Conservation (phyloP, 2,888 invertebrate species). For the Tetramorium bicarinatum region DNA sequence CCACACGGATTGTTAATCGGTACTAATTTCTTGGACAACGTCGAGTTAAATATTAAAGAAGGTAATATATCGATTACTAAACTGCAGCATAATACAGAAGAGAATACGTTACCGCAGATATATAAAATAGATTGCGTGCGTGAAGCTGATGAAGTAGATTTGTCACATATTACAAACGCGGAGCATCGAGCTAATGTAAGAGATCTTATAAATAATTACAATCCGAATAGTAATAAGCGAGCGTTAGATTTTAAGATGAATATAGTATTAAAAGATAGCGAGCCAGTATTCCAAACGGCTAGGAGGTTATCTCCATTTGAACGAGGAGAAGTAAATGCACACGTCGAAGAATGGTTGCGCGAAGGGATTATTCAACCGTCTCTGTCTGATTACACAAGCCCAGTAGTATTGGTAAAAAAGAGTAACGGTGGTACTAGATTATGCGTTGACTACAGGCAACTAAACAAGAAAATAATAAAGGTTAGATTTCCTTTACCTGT, state of each 20-base stretch:
- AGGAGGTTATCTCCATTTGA: background rate
- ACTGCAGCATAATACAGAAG: background rate
- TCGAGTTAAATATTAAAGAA: slow-evolving; percentile 21
- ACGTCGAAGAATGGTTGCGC: background rate
- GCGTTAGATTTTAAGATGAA: no score
- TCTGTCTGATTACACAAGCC: slow-evolving; percentile 23
- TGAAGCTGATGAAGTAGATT: no score
- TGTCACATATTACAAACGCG: no score
- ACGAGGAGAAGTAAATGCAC: background rate
- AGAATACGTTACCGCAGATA: background rate
- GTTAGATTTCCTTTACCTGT: slow-evolving; percentile 68
- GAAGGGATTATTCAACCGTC: background rate
- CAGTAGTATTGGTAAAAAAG: slow-evolving; percentile 54
- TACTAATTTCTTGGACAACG: slow-evolving; percentile 22
- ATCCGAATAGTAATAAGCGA: no score
- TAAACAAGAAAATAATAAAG: slow-evolving; percentile 65
- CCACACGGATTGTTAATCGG: slow-evolving; percentile 13
- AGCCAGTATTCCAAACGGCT: no score
- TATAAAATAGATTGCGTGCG: slow-evolving; percentile 10
- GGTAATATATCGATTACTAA: background rate
- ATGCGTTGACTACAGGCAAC: slow-evolving; percentile 68
- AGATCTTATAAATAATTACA: no score
- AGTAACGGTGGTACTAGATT: slow-evolving; percentile 59
- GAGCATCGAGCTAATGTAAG: no score
- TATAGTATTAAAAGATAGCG: no score